Base-by-base conservation (phyloP, 2,797 vertebrate genomes). In the Danio jaintianensis region DNA sequence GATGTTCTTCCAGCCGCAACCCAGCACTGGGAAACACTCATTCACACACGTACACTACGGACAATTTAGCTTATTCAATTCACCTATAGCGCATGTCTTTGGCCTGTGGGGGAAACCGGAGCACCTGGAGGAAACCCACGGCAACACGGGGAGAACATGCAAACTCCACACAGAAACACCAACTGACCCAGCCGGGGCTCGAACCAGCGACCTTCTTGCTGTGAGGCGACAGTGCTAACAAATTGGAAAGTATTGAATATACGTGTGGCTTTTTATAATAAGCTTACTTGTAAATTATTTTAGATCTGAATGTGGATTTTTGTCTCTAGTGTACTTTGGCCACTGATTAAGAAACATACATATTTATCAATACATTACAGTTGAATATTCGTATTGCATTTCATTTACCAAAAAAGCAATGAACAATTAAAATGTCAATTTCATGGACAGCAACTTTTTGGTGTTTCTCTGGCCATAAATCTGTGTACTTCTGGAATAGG, bases 361-460 rank as follows among this genome's bases (percentile, higher is more conserved):
- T 38, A 64, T 78, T 64, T 16, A 61, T 73, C 74, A 75, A 5
- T 69, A 63, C 74, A 78, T 64, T 64, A 55, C 20, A 38, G 61
- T 70, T 77, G 52, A 62, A 7, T 53, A 38, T 75, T 62, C 63
- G 53, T 6, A 66, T 67, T 36, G 45, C 15, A 58, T 76, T 78
- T 80, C 59, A 42, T 72, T 77, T 75, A 38, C 48, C n/a, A 29
- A 43, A 78, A 74, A 45, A 53, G 78, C 42, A 73, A 64, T 78
- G 56, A 61, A 70, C 67, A 48, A 15, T 29, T 29, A 3, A 29
- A 29, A 29, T 29, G 29, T 29, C 29, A 13, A 47, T 40, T 82
- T 59, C 47, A 36, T 50, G 59, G 16, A 79, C 68, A 70, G 16
- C 73, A 43, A 8, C 45, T 79, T 40, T 58, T 63, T 16, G 52